Base-by-base conservation (phyloP, 2,113 vertebrate genomes). In the Romanogobio albipinnatus region DNA sequence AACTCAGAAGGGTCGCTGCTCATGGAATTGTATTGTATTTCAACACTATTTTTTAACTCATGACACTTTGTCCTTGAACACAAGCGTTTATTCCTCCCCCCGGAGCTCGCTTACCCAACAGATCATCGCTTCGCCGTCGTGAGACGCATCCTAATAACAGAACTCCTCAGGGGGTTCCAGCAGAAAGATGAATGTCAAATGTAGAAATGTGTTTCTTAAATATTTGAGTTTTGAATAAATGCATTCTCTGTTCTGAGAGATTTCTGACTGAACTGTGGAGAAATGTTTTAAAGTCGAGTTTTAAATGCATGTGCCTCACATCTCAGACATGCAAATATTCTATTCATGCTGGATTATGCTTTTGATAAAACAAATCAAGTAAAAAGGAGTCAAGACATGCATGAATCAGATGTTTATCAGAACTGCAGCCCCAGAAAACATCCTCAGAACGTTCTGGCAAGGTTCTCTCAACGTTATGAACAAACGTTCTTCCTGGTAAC, bases 61-160 rank as follows among this genome's bases (percentile, higher is more conserved):
- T 64, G 24, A 64, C 62, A 64, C 13, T 85, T 19, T 86, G 70
- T 76, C 71, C 58, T 86, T 76, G 70, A 81, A 75, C 64, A 24
- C 64, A 9, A 24, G 33, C 11, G 3, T 73, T 82, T 56, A 51
- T 82, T 71, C 6, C 17, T 66, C 62, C 70, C 62, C 51, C 76
- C 11, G 53, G 51, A 81, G 43, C 66, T 73, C 47, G 26, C 33
- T 81, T 51, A 9, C 68, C 22, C 74, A 62, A 62, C 43, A 85
- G 51, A 76, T 74, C 71, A 47, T 36, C 8, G 11, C 39, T 66
- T 74, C 15, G 24, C 43, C 24, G 8, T 70, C 71, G 36, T 76
- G 79, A 77, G 36, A 10, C 22, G 62, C 36, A 77, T 82, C 45
- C 43, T 19, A 36, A 86, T 17, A 64, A 0, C 17, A 26, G 7